Base-by-base conservation (phyloP, 2,888 invertebrate species). In the Aricia artaxerxes region DNA sequence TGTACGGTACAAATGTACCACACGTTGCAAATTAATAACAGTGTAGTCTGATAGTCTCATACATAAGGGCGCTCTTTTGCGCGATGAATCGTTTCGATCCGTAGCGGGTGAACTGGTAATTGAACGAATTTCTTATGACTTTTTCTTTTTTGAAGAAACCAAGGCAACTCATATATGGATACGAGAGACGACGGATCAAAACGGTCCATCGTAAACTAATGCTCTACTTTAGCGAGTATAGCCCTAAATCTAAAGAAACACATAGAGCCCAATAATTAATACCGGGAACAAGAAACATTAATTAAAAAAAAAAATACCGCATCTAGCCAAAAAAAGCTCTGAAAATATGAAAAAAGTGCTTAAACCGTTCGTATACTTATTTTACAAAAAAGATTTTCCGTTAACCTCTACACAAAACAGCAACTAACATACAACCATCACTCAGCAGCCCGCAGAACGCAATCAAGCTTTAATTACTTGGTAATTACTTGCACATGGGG, bases 391-490 rank as follows among this genome's bases (percentile, higher is more conserved):
- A n/a, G 1, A 6, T 24, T n/a, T 61, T n/a, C n/a, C 60, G 60
- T 61, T 24, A 61, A 53, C 13, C 53, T 53, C 3, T 13, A 53
- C 11, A 57, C 57, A 69, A 35, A 35, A 13, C 35, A 4, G 35
- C 69, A 69, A 69, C 35, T 1, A 38, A 11, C 38, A 38, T 69
- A 16, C 69, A 69, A 11, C 38, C 24, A 24, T 24, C 24, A 24
- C 24, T 24, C 69, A 69, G 16, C 69, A 69, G 35, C 69, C 69
- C 38, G 35, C 69, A 35, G 69, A 3, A 35, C 4, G 69, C 69
- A 69, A 69, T 35, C 35, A 69, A 69, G 69, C 35, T 9, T 69
- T 35, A 69, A 69, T 69, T 69, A 69, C 35, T 35, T 69, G 35
- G 13, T 69, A 69, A 69, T 69, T 38, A 69, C 35, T 69, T 35